Conservation (phyloP, 1,140 invertebrate species). For the Drosophila lini region DNA sequence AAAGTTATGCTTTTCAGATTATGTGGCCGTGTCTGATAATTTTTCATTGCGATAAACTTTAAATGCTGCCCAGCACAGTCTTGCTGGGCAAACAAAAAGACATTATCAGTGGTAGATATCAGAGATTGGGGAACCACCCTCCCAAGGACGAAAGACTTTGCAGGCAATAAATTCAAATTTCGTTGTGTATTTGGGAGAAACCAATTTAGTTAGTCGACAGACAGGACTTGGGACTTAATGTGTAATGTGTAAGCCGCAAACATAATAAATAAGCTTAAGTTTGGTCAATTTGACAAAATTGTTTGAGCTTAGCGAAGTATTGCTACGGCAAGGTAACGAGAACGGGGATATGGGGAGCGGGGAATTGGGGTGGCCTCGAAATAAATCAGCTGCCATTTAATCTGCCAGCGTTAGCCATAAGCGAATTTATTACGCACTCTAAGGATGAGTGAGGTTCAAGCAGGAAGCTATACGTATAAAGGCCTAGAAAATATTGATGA, state of each 20-base stretch:
- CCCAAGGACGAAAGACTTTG: constrained; percentile 19
- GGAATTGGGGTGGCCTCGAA: constrained; percentile 23
- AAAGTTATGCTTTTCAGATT: constrained; percentile 81
- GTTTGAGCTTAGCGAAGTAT: constrained; percentile 71
- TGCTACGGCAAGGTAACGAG: constrained; percentile 26
- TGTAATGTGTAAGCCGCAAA: constrained; percentile 77
- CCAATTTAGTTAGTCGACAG: constrained; percentile 57
- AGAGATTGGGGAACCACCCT: constrained; percentile 6
- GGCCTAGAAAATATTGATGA: constrained; percentile 62
- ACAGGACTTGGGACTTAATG: constrained; percentile 63
- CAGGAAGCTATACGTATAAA: constrained; percentile 20
- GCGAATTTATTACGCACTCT: constrained; percentile 72
- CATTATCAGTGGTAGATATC: constrained; percentile 30
- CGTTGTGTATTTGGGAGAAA: constrained; percentile 53
- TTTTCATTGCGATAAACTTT: constrained; percentile 76
- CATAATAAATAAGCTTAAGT: constrained; percentile 83
- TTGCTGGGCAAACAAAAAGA: constrained; percentile 19
- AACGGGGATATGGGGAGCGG: neutral
- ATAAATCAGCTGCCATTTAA: constrained; percentile 82
- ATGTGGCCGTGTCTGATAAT: constrained; percentile 70
- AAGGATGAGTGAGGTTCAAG: constrained; percentile 15
- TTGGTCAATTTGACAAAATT: constrained; percentile 83
- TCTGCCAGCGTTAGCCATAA: constrained; percentile 71
- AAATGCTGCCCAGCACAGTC: constrained; percentile 33
- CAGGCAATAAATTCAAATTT: constrained; percentile 75